These are phyloP conservation scores for Pardalotus punctatus DNA, from an alignment of 2,113 vertebrate species.

Conservation along the genomic window DNA sequence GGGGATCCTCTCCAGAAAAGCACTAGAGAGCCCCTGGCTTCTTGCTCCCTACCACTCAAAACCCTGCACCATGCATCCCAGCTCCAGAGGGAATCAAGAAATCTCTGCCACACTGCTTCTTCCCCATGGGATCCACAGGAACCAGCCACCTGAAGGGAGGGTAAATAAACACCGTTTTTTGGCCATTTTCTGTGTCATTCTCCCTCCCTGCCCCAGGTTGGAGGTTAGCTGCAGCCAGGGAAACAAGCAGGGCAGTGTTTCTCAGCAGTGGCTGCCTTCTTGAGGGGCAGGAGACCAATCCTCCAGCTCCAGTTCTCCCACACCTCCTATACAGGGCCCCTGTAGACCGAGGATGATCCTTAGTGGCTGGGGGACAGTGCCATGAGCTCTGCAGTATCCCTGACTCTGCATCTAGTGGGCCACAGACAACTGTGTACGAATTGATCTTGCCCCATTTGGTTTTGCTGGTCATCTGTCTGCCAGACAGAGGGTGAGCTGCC, in stretches of 20 bases:
- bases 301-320: neutral
- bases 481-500: neutral
- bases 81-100: neutral
- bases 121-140: neutral
- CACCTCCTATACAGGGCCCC: neutral
- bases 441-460: neutral
- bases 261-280: neutral
- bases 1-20: neutral
- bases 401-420: neutral
- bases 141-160: neutral
- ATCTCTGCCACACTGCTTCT: neutral
- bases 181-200: neutral
- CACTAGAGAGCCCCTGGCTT: neutral
- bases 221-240: neutral
- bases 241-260: neutral
- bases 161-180: neutral
- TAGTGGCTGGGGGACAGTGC: neutral
- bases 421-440: neutral
- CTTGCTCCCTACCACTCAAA: rapidly evolving
- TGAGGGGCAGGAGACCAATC: neutral
- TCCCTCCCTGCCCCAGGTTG: neutral
- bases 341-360: neutral
- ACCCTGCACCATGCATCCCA: neutral
- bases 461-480: neutral
- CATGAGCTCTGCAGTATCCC: neutral